A percentile compares a stretch with the other conserved stretches of the same genome.
Conservation (phyloP, 2,888 invertebrate genomes). For the Dugesia japonica region DNA sequence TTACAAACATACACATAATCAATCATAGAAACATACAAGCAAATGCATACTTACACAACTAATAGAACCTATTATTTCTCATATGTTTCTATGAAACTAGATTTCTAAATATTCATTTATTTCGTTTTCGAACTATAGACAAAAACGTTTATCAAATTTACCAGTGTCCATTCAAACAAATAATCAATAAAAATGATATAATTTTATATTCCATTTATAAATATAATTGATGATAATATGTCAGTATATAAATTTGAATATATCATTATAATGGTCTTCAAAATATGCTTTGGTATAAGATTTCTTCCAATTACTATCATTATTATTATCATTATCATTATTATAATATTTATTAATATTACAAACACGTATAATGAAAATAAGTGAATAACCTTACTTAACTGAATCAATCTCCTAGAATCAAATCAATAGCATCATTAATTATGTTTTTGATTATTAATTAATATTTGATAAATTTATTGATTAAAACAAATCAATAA, state of each 20-base stretch:
- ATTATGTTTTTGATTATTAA: not conserved
- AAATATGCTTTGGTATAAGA: conserved; percentile 1
- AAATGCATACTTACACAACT: not conserved
- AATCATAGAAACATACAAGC: not conserved
- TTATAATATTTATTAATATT: too few relatives aligned
- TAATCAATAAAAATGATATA: not conserved
- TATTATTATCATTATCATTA: too few relatives aligned
- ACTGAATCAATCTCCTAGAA: not conserved
- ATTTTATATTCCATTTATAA: conserved; percentile 2
- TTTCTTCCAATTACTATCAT: not conserved
- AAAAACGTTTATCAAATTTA: not conserved
- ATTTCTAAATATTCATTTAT: not conserved
- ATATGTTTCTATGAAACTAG: not conserved
- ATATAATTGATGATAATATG: not conserved
- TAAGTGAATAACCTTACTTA: conserved; percentile 8
- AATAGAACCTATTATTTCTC: not conserved
- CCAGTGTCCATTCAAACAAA: not conserved
- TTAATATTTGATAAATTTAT: not conserved
- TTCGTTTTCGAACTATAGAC: not conserved
- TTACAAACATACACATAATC: not conserved
- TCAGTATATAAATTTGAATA: not conserved
- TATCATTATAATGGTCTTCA: not conserved
- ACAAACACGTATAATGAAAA: conserved; percentile 4
- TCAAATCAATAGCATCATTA: not conserved
- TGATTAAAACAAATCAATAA: not conserved